Conservation (phyloP, 2,113 vertebrate species). For the Patagioenas fasciata region DNA sequence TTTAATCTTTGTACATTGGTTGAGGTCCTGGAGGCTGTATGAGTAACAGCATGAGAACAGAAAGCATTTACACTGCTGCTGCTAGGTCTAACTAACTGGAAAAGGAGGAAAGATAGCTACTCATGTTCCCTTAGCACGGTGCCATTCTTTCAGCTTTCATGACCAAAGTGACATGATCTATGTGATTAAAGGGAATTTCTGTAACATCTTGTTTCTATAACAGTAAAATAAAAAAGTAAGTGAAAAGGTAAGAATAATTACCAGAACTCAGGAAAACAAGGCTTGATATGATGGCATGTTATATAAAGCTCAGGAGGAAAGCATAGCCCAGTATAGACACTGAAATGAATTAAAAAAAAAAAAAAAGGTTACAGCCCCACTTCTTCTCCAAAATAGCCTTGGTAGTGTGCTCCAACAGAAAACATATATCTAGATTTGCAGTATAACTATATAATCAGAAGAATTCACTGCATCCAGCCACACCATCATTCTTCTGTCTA, state of each 20-base stretch:
- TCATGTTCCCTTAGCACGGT: not conserved
- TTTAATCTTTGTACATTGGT: not conserved
- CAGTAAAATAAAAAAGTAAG: not conserved
- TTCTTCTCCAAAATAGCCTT: not conserved
- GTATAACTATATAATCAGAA: not conserved
- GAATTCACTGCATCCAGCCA: not conserved
- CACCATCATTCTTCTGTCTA: not conserved
- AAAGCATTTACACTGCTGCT: not conserved
- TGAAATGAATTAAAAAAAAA: not conserved
- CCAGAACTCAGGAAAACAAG: not conserved
- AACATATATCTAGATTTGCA: not conserved
- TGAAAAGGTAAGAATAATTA: not conserved
- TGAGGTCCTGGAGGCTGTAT: not conserved
- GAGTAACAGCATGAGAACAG: not conserved
- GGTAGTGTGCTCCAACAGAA: not conserved
- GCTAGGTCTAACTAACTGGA: not conserved
- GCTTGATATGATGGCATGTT: not conserved
- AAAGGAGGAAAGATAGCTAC: not conserved
- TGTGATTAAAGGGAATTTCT: not conserved
- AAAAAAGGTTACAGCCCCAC: rapidly evolving
- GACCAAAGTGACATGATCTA: not conserved
- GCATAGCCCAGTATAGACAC: not conserved
- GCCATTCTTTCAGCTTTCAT: not conserved
- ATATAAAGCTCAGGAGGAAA: not conserved
- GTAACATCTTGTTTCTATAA: not conserved